Conservation (phyloP, 2,888 invertebrate genomes). For the Oscheius onirici region DNA sequence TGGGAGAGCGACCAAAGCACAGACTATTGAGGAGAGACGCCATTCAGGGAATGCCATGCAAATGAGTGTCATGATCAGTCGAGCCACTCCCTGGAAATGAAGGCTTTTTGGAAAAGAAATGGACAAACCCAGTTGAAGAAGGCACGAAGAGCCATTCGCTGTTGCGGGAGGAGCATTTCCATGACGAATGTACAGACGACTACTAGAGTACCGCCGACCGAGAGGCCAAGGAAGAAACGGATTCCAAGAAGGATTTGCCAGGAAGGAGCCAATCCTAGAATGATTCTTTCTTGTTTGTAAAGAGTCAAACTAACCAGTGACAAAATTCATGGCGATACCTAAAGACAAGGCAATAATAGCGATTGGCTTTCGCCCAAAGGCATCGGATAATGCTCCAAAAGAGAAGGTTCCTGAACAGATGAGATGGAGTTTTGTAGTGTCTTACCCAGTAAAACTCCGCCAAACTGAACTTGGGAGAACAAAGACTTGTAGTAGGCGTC, state of each 20-base stretch:
- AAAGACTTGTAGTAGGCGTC: conserved; percentile 55
- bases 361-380: conserved; percentile 56
- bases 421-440: not conserved
- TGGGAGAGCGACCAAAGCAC: conserved; percentile 64
- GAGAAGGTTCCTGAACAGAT: conserved; percentile 56
- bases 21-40: conserved; percentile 62
- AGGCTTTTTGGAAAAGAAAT: not conserved
- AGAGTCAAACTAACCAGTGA: conserved; percentile 47
- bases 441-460: conserved; percentile 51
- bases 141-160: conserved; percentile 69
- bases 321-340: conserved; percentile 55
- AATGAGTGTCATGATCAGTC: conserved; percentile 65
- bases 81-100: conserved; percentile 54
- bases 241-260: conserved; percentile 34
- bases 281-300: too few relatives aligned
- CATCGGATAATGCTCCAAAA: conserved; percentile 61
- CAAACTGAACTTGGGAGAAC: conserved; percentile 63
- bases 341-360: conserved; percentile 57
- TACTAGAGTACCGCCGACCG: conserved; percentile 65
- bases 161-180: conserved; percentile 70
- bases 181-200: conserved; percentile 70
- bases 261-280: conserved; percentile 27
- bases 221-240: conserved; percentile 53
- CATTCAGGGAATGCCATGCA: conserved; percentile 66
- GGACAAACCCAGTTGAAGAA: conserved; percentile 69